These are phyloP conservation scores for Penaeus indicus DNA, from an alignment of 1,140 invertebrate species.

Conservation along the genomic window DNA sequence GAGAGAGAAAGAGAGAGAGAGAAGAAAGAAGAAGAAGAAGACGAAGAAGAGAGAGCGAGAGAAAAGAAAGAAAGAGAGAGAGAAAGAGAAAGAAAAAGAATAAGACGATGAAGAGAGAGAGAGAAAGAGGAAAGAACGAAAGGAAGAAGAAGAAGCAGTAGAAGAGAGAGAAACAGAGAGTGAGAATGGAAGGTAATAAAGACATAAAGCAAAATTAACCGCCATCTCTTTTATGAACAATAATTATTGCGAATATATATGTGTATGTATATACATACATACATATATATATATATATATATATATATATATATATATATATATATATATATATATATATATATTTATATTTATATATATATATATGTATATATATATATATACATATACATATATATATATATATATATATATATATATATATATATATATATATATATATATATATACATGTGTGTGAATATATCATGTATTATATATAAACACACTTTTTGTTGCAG, in stretches of 20 bases:
- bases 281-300: constrained; percentile 14
- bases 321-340: constrained; percentile 14
- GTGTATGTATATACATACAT: constrained; percentile 13
- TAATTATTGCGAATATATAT: too few relatives aligned
- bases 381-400: constrained; percentile 7
- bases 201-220: too few relatives aligned
- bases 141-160: too few relatives aligned
- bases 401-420: constrained; percentile 7
- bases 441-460: not conserved
- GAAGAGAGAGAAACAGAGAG: too few relatives aligned
- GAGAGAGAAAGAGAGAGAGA: too few relatives aligned
- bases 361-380: constrained; percentile 14
- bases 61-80: too few relatives aligned
- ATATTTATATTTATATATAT: not conserved
- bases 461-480: not conserved
- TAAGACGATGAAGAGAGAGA: not conserved
- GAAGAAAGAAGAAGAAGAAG: too few relatives aligned
- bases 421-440: constrained; percentile 14
- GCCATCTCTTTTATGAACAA: too few relatives aligned
- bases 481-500: too few relatives aligned
- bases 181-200: too few relatives aligned
- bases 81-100: not conserved
- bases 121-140: not conserved
- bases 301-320: constrained; percentile 14
- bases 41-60: too few relatives aligned